These are phyloP conservation scores for Carcinoscorpius rotundicauda DNA, from an alignment of 1,140 invertebrate species.

Conservation along the genomic window DNA sequence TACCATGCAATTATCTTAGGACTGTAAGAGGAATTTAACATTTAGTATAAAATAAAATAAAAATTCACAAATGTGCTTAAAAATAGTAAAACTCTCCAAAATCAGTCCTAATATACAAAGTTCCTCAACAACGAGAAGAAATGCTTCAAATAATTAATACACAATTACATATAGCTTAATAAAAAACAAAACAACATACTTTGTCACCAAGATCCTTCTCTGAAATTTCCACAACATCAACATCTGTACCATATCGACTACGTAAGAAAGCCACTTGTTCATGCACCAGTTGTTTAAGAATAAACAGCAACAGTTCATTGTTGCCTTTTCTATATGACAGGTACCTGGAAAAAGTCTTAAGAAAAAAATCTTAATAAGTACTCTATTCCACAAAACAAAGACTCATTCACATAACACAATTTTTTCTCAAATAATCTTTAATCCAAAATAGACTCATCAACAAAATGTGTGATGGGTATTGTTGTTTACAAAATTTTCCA, in stretches of 20 bases:
- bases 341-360: slow-evolving; percentile 81
- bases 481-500: no score
- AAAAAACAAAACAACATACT: slow-evolving; percentile 36
- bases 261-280: slow-evolving; percentile 81
- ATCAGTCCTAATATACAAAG: not conserved
- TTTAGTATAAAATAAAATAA: no score
- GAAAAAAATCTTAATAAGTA: no score
- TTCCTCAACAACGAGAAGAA: not conserved
- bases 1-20: no score
- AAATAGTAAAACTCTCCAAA: not conserved
- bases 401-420: no score
- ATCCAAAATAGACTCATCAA: no score
- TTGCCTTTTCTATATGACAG: slow-evolving; percentile 89
- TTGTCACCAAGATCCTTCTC: slow-evolving; percentile 83
- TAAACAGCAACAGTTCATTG: slow-evolving; percentile 90
- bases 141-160: no score
- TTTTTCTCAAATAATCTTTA: no score
- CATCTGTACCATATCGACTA: slow-evolving; percentile 57
- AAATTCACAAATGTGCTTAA: not conserved
- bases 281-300: slow-evolving; percentile 81
- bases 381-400: slow-evolving; percentile 17
- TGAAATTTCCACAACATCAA: slow-evolving; percentile 58
- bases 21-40: no score
- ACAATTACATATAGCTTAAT: no score
- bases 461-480: no score